Evolutionary conservation across 1,140 invertebrate genomes (phyloP), one percentile per base, ranked within the genome.

Genomic region (Scaptomyza graminum): DNA sequence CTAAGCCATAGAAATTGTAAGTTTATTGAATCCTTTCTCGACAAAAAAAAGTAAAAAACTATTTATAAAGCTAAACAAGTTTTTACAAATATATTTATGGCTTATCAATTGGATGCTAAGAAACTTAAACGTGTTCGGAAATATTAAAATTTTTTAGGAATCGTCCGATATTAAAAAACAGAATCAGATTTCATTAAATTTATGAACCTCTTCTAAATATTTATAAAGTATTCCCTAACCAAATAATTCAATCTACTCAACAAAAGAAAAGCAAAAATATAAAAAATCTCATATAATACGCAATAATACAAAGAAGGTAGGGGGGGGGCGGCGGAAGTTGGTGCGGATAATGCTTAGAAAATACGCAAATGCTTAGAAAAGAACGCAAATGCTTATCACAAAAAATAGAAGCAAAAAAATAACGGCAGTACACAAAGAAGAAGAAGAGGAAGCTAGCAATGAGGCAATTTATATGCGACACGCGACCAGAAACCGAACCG

Each of bases 381-480:
- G 62, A 64, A 49, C 64, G 67, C 52, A 46, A 66, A 47, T 65
- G 44, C 47, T 79, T 84, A 79, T 84, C 67, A 68, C 8, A 39
- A 41, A 18, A 22, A 46, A 13, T 64, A 67, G 60, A 49, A 70
- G 60, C 46, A 56, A 81, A 78, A 84, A 77, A 34, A 8, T 28
- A 28, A 5, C 28, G 69, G 61, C 39, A 34, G 41, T 22, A 22
- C 52, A 56, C 28, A 34, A 41, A 52, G 56, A 37, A 34, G 12
- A 39, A 47, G 63, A n/a, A 22, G 18, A 22, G 18, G 18, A 2
- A 74, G 44, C 34, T 43, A 56, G 80, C 78, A 87, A 87, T 87
- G 82, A 87, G 78, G 51, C 83, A 87, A 88, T 87, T 87, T 82
- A 87, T 87, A 87, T 87, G 83, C 82, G 83, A 76, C 69, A 76